Percentiles rank a stretch among this genome's conserved stretches.
Evolutionary conservation across 2,113 vertebrate species (phyloP).

Genomic region (Alosa alosa): DNA sequence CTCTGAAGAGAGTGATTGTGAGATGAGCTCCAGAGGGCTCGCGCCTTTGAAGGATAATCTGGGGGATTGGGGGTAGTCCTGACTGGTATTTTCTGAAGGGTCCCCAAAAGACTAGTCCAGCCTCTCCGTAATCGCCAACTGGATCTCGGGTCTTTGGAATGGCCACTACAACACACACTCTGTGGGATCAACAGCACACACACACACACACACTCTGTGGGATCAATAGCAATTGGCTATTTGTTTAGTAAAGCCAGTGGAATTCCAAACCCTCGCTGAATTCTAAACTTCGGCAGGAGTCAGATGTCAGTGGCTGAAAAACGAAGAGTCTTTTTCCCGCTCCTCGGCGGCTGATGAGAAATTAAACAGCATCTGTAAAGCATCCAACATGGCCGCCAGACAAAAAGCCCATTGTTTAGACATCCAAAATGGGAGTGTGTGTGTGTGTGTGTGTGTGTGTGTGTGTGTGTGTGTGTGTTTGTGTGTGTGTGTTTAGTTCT

Average conservation of each 20-base stretch:
- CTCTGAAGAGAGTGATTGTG: constrained; percentile 33
- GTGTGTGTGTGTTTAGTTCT: too few relatives aligned
- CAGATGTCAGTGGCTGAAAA: neutral
- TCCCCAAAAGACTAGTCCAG: constrained; percentile 34
- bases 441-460: too few relatives aligned
- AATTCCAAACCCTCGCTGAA: neutral
- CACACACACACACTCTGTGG: neutral
- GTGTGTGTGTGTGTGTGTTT: too few relatives aligned
- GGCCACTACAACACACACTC: neutral
- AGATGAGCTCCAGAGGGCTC: constrained; percentile 34
- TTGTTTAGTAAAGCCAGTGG: neutral
- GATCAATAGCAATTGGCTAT: constrained; percentile 3
- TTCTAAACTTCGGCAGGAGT: neutral
- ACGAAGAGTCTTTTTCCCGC: neutral
- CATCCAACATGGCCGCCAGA: too few relatives aligned
- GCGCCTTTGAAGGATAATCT: constrained; percentile 50
- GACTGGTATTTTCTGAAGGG: constrained; percentile 40
- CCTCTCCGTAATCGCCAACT: neutral
- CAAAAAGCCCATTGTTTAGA: too few relatives aligned
- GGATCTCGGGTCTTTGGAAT: neutral
- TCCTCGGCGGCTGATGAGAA: neutral
- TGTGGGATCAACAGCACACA: neutral
- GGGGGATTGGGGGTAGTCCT: constrained; percentile 41
- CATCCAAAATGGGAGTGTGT: neutral
- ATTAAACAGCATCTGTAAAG: neutral